These are phyloP conservation scores for Petrosia ficiformis DNA, from an alignment of 37 sponge, comb jelly and placozoan species.

Conservation along the genomic window DNA sequence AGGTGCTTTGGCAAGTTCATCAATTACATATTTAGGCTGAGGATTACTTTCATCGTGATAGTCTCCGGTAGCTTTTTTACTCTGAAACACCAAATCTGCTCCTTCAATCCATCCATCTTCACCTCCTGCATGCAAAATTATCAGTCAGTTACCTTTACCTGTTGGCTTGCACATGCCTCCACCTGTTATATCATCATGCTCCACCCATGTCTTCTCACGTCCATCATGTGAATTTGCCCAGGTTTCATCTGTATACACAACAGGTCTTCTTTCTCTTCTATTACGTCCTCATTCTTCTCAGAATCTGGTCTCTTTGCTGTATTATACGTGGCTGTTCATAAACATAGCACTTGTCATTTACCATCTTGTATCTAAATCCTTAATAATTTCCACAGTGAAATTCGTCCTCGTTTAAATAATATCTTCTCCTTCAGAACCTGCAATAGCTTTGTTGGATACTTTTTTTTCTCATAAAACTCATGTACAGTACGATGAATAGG, in stretches of 20 bases:
- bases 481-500: no score
- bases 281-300: background rate
- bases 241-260: no score
- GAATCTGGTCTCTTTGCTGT: background rate
- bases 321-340: background rate
- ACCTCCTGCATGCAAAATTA: no score
- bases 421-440: no score
- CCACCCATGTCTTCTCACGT: no score
- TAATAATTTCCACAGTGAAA: background rate
- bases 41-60: no score
- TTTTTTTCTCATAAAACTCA: no score
- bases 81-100: background rate
- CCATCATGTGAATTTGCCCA: no score
- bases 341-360: background rate
- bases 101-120: background rate
- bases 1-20: background rate
- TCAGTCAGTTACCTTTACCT: no score
- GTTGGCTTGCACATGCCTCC: background rate
- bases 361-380: background rate
- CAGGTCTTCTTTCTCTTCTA: no score
- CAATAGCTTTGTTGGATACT: no score
- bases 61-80: background rate
- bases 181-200: background rate
- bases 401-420: no score
- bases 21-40: background rate